Evolutionary conservation across 2,888 invertebrate species (phyloP).

Genomic region (Scaptomyza tumidula): DNA sequence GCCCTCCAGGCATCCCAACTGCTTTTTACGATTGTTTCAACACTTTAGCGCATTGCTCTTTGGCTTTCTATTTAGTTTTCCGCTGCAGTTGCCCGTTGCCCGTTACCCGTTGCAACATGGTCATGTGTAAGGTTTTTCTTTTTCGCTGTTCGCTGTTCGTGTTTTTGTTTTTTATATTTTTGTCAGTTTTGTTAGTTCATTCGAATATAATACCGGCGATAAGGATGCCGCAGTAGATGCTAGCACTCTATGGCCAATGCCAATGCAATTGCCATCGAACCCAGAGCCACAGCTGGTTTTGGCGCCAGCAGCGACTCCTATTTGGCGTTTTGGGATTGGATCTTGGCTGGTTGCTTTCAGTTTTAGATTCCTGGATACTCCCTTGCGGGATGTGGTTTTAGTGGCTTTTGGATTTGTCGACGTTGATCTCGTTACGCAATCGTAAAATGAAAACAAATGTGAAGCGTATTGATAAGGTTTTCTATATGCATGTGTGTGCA

Average conservation of each 20-base stretch:
- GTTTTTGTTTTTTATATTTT: constrained; percentile 36
- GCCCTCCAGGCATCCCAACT: constrained; percentile 52
- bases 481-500: constrained; percentile 30
- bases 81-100: constrained; percentile 9
- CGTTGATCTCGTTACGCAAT: constrained; percentile 78
- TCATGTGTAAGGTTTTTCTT: constrained; percentile 31
- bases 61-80: constrained; percentile 58
- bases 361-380: constrained; percentile 4
- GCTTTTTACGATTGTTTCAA: constrained; percentile 79
- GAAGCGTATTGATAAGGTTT: constrained; percentile 75
- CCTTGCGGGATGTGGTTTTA: constrained; percentile 64
- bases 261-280: constrained; percentile 11
- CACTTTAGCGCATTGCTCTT: constrained; percentile 72
- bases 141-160: constrained; percentile 14
- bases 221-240: constrained; percentile 32
- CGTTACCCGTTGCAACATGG: constrained; percentile 5
- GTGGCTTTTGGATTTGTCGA: constrained; percentile 79
- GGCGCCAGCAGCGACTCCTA: constrained; percentile 59
- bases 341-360: constrained; percentile 21
- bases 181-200: constrained; percentile 57
- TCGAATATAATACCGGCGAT: constrained; percentile 68
- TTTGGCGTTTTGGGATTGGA: constrained; percentile 67
- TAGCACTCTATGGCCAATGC: constrained; percentile 15
- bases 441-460: constrained; percentile 79
- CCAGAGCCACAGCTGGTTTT: constrained; percentile 45